These are phyloP conservation scores for Rotaria magnacalcarata DNA, from an alignment of 2,888 invertebrate genomes.

Conservation along the genomic window DNA sequence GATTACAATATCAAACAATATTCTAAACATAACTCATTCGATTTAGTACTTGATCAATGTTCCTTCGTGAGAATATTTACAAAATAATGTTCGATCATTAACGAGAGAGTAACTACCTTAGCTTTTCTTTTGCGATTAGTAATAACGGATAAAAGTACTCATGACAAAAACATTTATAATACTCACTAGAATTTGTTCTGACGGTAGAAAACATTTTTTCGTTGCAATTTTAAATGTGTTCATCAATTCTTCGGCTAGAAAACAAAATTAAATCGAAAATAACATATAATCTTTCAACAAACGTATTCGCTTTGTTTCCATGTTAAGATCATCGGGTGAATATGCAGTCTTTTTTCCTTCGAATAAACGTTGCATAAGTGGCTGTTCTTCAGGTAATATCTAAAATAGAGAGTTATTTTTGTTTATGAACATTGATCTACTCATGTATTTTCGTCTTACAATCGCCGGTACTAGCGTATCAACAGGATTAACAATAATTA, in stretches of 20 bases:
- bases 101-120: no score
- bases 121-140: no score
- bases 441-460: no score
- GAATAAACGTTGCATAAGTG: slow-evolving; percentile 14
- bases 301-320: not conserved
- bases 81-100: no score
- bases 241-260: slow-evolving; percentile 2
- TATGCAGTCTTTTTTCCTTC: not conserved
- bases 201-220: slow-evolving; percentile 11
- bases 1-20: no score
- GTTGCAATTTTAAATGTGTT: not conserved
- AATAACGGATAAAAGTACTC: no score
- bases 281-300: not conserved
- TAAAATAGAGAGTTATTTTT: not conserved
- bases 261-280: not conserved
- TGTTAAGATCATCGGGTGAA: not conserved
- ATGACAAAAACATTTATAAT: not conserved
- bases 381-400: not conserved
- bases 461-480: not conserved
- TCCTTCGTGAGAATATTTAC: no score
- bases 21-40: no score
- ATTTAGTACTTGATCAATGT: no score
- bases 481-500: not conserved
- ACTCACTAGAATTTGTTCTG: not conserved
- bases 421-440: no score